phyloP scores from a whole-genome alignment of 1,140 invertebrate genomes.

The Drosophila pallidifrons region DNA sequence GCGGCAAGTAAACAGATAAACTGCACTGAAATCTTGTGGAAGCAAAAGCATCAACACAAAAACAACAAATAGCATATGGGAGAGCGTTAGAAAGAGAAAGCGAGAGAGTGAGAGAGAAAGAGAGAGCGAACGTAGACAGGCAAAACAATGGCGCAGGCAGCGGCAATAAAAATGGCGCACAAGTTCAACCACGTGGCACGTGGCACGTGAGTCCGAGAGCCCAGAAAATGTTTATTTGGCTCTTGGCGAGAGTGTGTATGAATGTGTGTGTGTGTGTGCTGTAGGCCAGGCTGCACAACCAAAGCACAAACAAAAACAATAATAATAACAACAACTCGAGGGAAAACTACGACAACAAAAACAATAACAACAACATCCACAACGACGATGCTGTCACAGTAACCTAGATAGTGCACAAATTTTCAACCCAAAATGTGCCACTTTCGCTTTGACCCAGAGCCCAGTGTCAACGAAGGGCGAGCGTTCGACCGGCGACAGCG shows the following conservation, averaged over 20 bases:
- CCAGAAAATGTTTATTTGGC: constrained; percentile 78
- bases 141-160: constrained; percentile 72
- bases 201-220: constrained; percentile 75
- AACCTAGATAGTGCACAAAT: constrained; percentile 82
- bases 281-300: constrained; percentile 72
- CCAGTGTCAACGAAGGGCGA: constrained; percentile 65
- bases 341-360: constrained; percentile 48
- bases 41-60: constrained; percentile 79
- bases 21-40: constrained; percentile 66
- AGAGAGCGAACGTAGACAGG: constrained; percentile 17
- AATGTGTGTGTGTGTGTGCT: constrained; percentile 40
- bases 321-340: constrained; percentile 39
- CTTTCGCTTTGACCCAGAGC: constrained; percentile 82
- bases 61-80: constrained; percentile 14
- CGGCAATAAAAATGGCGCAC: constrained; percentile 81
- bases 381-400: constrained; percentile 66
- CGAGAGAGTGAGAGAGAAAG: constrained; percentile 8
- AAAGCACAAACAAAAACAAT: constrained; percentile 56
- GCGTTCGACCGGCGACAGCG: constrained; percentile 30
- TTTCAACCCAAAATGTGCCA: constrained; percentile 79
- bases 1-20: constrained; percentile 64
- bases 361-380: constrained; percentile 33
- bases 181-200: constrained; percentile 73
- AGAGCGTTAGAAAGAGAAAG: neutral
- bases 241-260: constrained; percentile 53